Base-by-base conservation (phyloP, 2,888 invertebrate genomes). In the Cheilosia impressa region DNA sequence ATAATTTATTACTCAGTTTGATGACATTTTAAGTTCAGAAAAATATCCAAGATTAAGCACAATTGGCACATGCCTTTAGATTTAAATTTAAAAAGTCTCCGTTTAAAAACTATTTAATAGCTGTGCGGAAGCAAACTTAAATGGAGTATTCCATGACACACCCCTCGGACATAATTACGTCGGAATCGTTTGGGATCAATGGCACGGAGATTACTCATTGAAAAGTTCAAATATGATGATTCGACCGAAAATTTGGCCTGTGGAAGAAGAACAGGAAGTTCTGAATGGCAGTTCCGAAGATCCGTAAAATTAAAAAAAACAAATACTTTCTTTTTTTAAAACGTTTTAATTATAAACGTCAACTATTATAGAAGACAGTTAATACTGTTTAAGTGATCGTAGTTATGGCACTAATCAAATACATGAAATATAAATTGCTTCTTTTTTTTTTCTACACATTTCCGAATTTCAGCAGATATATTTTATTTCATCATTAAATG, bases 141-240 rank as follows among this genome's bases (percentile, higher is more conserved):
- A 94, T 90, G 94, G 94, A 3, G 90, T 93, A 34, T 94, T 93
- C 89, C 92, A 91, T 87, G 80, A 89, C 15, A 90, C 90, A 43
- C 93, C 93, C 1, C 88, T 89, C 4, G 91, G 91, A 15, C 93
- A 93, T 88, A 92, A 93, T 79, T 94, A 92, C 87, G 91, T 92
- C 58, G 94, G 94, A 43, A 93, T 94, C 57, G 93, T 94, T 87
- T 94, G 94, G 94, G 93, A 94, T 87, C 92, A 93, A 82, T 94
- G 94, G 94, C 91, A 92, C 63, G 94, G 93, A n/a, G 93, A 94
- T 89, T 93, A 93, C 89, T 93, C 93, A 1, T 89, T 94, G 80
- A 93, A 92, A 82, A 91, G 91, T 57, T 91, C 93, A 0, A 92
- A 93, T 84, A 94, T 94, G 93, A 79, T 92, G 73, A 90, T 92